phyloP scores from a whole-genome alignment of 2,888 invertebrate genomes.

The Pristionchus fissidentatus region DNA sequence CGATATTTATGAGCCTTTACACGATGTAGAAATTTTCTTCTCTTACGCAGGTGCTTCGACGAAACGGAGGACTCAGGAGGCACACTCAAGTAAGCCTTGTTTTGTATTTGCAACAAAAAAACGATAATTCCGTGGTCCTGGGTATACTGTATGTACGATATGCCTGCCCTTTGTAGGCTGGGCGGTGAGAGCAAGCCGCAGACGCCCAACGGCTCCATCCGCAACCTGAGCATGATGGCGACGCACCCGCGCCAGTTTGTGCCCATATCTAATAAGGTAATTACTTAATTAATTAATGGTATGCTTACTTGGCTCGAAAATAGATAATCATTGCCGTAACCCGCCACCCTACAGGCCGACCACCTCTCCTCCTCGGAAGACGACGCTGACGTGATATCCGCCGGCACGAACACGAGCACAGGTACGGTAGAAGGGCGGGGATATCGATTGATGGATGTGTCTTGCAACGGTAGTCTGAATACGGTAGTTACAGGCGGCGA shows the following conservation, averaged over 20 bases:
- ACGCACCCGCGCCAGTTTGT: not conserved
- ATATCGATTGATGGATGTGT: not conserved
- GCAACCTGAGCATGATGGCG: conserved; percentile 1
- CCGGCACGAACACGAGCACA: conserved; percentile 33
- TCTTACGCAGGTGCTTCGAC: conserved; percentile 4
- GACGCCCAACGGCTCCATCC: not conserved
- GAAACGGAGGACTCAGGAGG: conserved; percentile 26
- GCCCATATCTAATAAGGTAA: conserved; percentile 1
- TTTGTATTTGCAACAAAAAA: too few species aligned
- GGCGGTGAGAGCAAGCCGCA: not conserved
- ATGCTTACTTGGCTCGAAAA: not conserved
- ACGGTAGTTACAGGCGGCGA: not conserved
- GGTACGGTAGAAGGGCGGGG: not conserved
- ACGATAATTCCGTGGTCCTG: too few species aligned
- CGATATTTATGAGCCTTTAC: too few species aligned
- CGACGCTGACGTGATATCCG: conserved; percentile 38
- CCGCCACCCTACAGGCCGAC: not conserved
- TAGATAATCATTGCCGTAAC: not conserved
- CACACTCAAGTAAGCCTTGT: conserved; percentile 21
- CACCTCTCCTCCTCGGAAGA: conserved; percentile 33
- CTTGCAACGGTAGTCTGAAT: not conserved
- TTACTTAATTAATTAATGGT: not conserved
- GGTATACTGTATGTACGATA: too few species aligned
- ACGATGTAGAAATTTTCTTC: too few species aligned
- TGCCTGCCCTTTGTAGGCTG: not conserved